These are phyloP conservation scores for Cryptocephalus moraei DNA, from an alignment of 2,888 invertebrate genomes.

Conservation along the genomic window DNA sequence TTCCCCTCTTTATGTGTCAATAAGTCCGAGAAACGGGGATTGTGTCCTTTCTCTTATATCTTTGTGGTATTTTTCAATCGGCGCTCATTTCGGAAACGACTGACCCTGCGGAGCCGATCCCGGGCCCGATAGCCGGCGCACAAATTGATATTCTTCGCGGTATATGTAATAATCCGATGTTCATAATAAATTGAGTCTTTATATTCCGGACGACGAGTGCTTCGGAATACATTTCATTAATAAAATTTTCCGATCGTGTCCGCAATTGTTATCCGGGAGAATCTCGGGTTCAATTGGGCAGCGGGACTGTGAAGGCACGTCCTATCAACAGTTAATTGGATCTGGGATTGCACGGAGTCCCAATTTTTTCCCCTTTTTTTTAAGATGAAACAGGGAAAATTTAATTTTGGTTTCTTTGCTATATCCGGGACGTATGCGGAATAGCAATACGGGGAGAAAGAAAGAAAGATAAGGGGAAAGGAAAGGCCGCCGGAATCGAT, in stretches of 20 bases:
- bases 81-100: too few relatives aligned
- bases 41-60: too few relatives aligned
- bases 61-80: too few relatives aligned
- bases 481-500: too few relatives aligned
- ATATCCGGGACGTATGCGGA: too few relatives aligned
- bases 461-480: too few relatives aligned
- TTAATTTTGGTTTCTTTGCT: too few relatives aligned
- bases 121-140: not conserved
- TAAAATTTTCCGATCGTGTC: conserved; percentile 29
- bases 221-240: conserved; percentile 29
- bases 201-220: conserved; percentile 26
- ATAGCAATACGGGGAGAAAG: too few relatives aligned
- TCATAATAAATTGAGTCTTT: conserved; percentile 25
- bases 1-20: too few relatives aligned
- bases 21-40: too few relatives aligned
- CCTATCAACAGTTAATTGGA: conserved; percentile 27
- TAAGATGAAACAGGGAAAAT: too few relatives aligned
- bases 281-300: conserved; percentile 24
- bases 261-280: conserved; percentile 23
- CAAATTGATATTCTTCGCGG: conserved; percentile 16
- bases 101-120: too few relatives aligned
- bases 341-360: conserved; percentile 18
- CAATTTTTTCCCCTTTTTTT: not conserved
- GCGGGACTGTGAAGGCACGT: conserved; percentile 19
- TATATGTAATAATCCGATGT: conserved; percentile 19